Conservation (phyloP, 2,888 invertebrate genomes). For the Ischnura elegans region DNA sequence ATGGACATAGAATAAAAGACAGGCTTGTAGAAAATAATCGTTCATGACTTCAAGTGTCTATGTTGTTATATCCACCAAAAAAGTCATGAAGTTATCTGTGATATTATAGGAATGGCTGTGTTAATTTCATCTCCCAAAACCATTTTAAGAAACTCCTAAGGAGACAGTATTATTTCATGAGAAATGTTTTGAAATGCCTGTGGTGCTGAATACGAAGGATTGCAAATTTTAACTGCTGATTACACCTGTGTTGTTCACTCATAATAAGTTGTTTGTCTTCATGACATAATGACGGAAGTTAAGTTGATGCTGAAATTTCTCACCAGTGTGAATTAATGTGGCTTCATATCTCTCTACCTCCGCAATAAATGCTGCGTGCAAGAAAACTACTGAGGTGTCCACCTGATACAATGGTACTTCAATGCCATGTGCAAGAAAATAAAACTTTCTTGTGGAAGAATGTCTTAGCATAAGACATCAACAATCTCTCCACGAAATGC, state of each 20-base stretch:
- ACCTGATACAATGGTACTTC: too few relatives aligned
- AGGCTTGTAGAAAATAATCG: too few relatives aligned
- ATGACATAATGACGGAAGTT: background rate
- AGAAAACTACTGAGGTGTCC: too few relatives aligned
- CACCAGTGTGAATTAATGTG: background rate
- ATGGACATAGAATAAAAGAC: background rate
- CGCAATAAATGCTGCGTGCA: too few relatives aligned
- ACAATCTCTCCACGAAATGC: too few relatives aligned
- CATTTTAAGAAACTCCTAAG: background rate
- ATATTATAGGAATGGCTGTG: background rate
- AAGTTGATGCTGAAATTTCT: background rate
- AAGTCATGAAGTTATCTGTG: constrained; percentile 8
- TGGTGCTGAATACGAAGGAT: background rate
- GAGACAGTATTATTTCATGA: background rate
- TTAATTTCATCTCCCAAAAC: background rate
- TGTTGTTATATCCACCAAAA: background rate
- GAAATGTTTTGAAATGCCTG: background rate
- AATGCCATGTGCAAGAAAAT: background rate
- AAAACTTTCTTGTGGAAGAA: background rate
- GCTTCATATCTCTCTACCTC: background rate
- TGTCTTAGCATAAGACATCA: too few relatives aligned
- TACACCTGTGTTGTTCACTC: background rate
- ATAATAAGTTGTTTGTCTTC: background rate
- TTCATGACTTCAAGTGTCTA: background rate
- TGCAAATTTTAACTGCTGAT: background rate